These are phyloP conservation scores for Wiebesia pumilae DNA, from an alignment of 1,140 invertebrate genomes.

Conservation along the genomic window DNA sequence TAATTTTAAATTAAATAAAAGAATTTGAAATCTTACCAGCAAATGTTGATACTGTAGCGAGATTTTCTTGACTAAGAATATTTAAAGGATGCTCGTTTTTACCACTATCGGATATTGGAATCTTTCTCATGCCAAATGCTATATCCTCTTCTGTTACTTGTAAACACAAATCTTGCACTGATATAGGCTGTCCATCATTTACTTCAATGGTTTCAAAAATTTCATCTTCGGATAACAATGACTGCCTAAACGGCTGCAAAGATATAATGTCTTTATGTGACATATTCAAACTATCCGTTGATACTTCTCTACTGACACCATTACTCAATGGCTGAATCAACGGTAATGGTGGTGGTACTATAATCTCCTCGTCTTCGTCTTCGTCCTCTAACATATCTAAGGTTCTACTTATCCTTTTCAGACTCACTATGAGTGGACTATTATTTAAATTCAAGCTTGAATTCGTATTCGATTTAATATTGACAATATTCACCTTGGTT, in stretches of 20 bases:
- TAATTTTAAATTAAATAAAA: too few relatives aligned
- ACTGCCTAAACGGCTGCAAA: constrained; percentile 65
- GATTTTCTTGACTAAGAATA: constrained; percentile 91
- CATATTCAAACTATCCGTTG: constrained; percentile 84
- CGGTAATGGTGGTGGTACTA: constrained; percentile 84
- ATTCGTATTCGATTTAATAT: constrained; percentile 65
- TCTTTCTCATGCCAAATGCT: constrained; percentile 88
- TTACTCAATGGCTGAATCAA: constrained; percentile 83
- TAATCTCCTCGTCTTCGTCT: constrained; percentile 84
- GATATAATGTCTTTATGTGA: constrained; percentile 69
- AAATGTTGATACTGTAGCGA: constrained; percentile 91
- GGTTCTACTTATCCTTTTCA: constrained; percentile 62
- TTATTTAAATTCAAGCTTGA: constrained; percentile 63
- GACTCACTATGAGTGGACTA: constrained; percentile 64
- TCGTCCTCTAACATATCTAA: constrained; percentile 71
- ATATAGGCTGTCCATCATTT: constrained; percentile 86
- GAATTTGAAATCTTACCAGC: constrained; percentile 74
- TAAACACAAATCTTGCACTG: constrained; percentile 87
- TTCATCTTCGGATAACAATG: constrained; percentile 78
- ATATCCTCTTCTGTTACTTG: constrained; percentile 95
- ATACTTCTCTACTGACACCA: constrained; percentile 82
- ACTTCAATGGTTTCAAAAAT: constrained; percentile 89
- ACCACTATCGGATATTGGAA: constrained; percentile 83
- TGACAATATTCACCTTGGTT: constrained; percentile 69
- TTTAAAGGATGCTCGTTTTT: constrained; percentile 88